phyloP scores from a whole-genome alignment of 2,113 vertebrate genomes.

The Dunckerocampus dactyliophorus region DNA sequence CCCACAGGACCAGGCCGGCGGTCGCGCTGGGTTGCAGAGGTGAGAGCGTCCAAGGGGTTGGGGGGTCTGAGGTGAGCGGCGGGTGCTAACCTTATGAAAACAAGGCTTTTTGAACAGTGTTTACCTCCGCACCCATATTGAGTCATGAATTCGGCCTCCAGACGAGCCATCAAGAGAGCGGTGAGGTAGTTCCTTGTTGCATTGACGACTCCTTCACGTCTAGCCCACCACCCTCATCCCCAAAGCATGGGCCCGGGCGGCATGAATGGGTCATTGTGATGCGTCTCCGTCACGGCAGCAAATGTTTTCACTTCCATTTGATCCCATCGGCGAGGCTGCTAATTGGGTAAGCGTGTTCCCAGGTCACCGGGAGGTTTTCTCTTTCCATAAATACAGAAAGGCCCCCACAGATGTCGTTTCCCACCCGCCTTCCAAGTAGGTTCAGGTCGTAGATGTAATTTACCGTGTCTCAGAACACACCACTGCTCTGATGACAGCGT shows the following conservation, averaged over 20 bases:
- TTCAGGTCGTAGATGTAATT: conserved; percentile 41
- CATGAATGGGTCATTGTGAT: conserved; percentile 80
- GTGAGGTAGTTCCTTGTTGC: conserved; percentile 56
- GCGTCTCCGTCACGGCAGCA: conserved; percentile 63
- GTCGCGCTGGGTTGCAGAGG: conserved; percentile 39
- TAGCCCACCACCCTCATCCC: conserved; percentile 39
- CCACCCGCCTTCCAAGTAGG: conserved; percentile 56
- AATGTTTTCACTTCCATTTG: conserved; percentile 81
- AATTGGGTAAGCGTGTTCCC: conserved; percentile 77
- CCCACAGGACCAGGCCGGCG: conserved; percentile 45
- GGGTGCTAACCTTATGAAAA: conserved; percentile 48
- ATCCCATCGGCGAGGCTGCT: conserved; percentile 73
- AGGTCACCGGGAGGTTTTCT: conserved; percentile 74
- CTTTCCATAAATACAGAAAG: conserved; percentile 73
- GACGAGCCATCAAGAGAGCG: conserved; percentile 32
- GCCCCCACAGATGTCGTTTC: conserved; percentile 66
- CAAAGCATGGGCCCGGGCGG: conserved; percentile 52
- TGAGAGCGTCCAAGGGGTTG: conserved; percentile 18
- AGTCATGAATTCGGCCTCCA: conserved; percentile 45
- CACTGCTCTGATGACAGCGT: conserved; percentile 43
- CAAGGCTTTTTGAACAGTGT: conserved; percentile 46
- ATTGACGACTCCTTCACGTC: conserved; percentile 52
- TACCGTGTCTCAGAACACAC: conserved; percentile 56
- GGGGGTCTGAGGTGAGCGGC: conserved; percentile 31
- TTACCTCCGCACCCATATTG: conserved; percentile 42